Evolutionary conservation across 2,797 vertebrate species (phyloP), one percentile per base, ranked within the genome.

Genomic region (Myotis findleyi): DNA sequence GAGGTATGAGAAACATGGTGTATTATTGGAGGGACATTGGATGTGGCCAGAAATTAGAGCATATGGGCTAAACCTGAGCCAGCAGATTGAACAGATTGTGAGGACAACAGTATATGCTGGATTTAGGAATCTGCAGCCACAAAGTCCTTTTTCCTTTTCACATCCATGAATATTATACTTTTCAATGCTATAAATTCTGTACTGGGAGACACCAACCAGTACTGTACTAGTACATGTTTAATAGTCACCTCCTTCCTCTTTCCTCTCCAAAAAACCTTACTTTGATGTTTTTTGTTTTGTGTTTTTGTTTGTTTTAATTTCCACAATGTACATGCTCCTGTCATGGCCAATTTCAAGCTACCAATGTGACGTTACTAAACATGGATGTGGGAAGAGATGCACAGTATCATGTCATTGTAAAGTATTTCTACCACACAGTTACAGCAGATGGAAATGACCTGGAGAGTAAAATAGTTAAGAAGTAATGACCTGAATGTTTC

Each of bases 81-180:
- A 17, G 10, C 83, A 68, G 57, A 53, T 27, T 84, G 33, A 36
- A 49, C 47, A 68, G 55, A 89, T 51, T 6, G 27, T 47, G 49
- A 89, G 92, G 47, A 72, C 0, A 25, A 17, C 11, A 55, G 51
- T 72, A 44, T 44, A 68, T 23, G 7, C 10, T 73, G 30, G 21
- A 14, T 79, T 87, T 66, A 87, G 75, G 21, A 86, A 72, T 92
- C 77, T 59, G 68, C 72, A 84, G 36, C 47, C 21, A 25, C 18
- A 68, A 71, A 75, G 59, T 72, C 38, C 44, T 87, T 94, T 86
- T 95, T 57, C 53, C n/a, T 73, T 79, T 93, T 49, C 62, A 72
- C 23, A 77, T 47, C 38, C 23, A 30, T 27, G 8, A 36, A 23
- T 57, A 64, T 44, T 10, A 66, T 10, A 47, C 14, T 71, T 81